These are phyloP conservation scores for Prunella fulvescens DNA, from an alignment of 2,113 vertebrate species.

Conservation along the genomic window DNA sequence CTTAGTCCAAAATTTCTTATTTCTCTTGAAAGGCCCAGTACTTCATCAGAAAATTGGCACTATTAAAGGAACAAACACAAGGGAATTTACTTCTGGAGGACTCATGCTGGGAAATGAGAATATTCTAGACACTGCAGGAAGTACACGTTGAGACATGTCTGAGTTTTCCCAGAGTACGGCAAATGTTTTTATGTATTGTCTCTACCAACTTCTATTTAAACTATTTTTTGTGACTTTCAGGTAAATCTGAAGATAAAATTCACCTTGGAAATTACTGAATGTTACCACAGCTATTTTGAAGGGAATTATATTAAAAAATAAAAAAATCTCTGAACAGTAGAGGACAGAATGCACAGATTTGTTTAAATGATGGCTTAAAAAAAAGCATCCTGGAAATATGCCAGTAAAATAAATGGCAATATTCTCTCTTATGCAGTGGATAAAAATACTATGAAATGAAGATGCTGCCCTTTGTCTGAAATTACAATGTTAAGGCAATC, in stretches of 20 bases:
- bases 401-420: slow-evolving; percentile 40
- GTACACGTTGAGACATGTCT: neutral
- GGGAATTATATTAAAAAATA: slow-evolving; percentile 9
- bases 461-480: slow-evolving; percentile 35
- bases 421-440: neutral
- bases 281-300: slow-evolving; percentile 49
- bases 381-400: slow-evolving; percentile 14
- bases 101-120: neutral
- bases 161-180: neutral
- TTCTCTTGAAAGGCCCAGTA: slow-evolving; percentile 31
- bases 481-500: slow-evolving; percentile 39
- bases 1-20: slow-evolving; percentile 26
- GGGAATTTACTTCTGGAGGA: slow-evolving; percentile 43
- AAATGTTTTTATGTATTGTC: neutral
- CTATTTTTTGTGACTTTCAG: slow-evolving; percentile 6
- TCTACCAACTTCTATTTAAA: neutral
- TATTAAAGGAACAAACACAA: slow-evolving; percentile 64
- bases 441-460: slow-evolving; percentile 46
- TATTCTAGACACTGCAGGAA: neutral
- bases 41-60: slow-evolving; percentile 26
- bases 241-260: slow-evolving; percentile 49
- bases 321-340: neutral
- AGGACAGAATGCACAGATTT: slow-evolving; percentile 21
- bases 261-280: slow-evolving; percentile 18
- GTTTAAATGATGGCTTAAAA: slow-evolving; percentile 6